Conservation (phyloP, 2,113 vertebrate genomes). For the Motacilla tschutschensis region DNA sequence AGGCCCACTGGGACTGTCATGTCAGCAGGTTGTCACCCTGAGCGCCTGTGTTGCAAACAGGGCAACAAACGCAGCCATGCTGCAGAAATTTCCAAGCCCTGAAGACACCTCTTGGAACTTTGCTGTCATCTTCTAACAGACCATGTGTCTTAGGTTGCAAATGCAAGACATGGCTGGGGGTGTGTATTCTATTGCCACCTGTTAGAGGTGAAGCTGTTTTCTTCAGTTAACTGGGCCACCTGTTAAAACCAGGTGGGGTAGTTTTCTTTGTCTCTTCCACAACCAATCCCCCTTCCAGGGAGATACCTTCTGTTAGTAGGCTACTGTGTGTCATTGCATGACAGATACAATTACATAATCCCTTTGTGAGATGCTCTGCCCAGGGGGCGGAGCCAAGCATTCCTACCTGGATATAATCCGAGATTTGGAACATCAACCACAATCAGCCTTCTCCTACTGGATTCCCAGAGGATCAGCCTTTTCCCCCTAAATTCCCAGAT, state of each 20-base stretch:
- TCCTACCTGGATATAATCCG: not conserved
- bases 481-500: not conserved
- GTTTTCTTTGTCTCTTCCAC: not conserved
- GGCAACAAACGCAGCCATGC: no score
- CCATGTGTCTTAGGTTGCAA: not conserved
- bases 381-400: not conserved
- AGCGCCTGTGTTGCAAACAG: rapidly evolving
- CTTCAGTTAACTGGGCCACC: not conserved
- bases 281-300: not conserved
- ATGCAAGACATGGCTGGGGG: not conserved
- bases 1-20: rapidly evolving
- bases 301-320: not conserved
- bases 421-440: not conserved
- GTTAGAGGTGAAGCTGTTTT: not conserved
- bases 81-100: not conserved
- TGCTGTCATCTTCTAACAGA: not conserved
- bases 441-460: not conserved
- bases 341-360: not conserved
- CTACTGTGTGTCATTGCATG: not conserved
- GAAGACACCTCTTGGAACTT: not conserved
- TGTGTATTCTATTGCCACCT: not conserved
- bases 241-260: not conserved
- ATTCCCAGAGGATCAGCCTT: not conserved
- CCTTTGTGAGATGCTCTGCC: not conserved
- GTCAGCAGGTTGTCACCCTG: not conserved